phyloP scores from a whole-genome alignment of 2,888 invertebrate genomes.

The Tenthredo notha region DNA sequence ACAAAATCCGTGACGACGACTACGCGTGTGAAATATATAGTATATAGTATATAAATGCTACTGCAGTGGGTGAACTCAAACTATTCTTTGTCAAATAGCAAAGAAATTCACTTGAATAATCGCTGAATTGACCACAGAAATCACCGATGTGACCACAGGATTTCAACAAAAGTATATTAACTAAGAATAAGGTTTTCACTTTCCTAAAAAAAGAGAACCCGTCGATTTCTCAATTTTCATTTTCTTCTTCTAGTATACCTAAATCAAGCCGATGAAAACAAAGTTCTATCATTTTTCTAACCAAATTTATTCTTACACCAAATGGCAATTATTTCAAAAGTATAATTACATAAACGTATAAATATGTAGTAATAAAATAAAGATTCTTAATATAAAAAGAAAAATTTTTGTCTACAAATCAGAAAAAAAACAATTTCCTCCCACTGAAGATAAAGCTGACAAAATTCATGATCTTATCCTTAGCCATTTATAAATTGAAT shows the following conservation, averaged over 20 bases:
- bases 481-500: not conserved
- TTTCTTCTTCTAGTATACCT: not conserved
- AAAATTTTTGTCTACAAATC: not conserved
- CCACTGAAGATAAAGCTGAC: not conserved
- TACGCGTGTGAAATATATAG: not conserved
- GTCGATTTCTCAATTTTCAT: not conserved
- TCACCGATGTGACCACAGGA: not conserved
- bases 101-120: not conserved
- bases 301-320: not conserved
- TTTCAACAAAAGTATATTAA: not conserved
- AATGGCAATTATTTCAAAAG: not conserved
- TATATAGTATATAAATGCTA: not conserved
- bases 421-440: no score
- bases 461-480: not conserved
- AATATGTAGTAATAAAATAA: not conserved
- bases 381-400: not conserved
- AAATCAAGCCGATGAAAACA: not conserved
- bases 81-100: not conserved
- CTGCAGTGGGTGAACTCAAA: constrained; percentile 11
- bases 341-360: not conserved
- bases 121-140: constrained; percentile 12
- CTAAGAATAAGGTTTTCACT: not conserved
- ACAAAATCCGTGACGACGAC: constrained; percentile 36
- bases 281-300: not conserved
- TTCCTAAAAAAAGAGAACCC: not conserved